Evolutionary conservation across 37 sponge, comb jelly and placozoan species (phyloP).

Genomic region (Petrosia ficiformis): DNA sequence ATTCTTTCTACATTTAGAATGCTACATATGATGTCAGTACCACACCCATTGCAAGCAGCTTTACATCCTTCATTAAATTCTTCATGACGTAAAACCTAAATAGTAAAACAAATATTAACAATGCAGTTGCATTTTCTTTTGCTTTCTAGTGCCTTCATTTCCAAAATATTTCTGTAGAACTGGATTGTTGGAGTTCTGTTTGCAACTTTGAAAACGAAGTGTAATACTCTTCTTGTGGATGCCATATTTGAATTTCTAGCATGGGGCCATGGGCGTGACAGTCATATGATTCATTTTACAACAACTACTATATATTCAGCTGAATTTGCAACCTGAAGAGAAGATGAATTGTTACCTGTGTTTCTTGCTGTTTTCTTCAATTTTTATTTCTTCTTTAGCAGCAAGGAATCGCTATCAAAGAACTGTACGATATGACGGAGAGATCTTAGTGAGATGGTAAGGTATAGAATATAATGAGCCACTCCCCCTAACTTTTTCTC

Average conservation of each 20-base stretch:
- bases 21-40: neutral
- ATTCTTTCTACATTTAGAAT: neutral
- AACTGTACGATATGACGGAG: slow-evolving; percentile 4
- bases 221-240: slow-evolving; percentile 46
- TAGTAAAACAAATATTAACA: too few species aligned
- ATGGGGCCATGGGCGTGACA: too few species aligned
- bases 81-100: slow-evolving; percentile 73
- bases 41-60: slow-evolving; percentile 68
- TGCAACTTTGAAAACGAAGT: slow-evolving; percentile 80
- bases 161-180: slow-evolving; percentile 63
- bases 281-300: too few species aligned
- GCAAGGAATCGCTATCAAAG: slow-evolving; percentile 16
- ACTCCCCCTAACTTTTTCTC: neutral
- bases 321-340: too few species aligned
- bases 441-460: slow-evolving; percentile 43
- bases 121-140: too few species aligned
- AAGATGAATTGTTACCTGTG: neutral
- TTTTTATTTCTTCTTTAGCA: neutral
- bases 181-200: slow-evolving; percentile 48
- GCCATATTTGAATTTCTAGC: too few species aligned
- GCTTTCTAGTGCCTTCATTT: slow-evolving; percentile 59
- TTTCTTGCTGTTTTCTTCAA: neutral
- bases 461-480: neutral
- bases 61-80: slow-evolving; percentile 83
- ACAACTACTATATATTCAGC: too few species aligned